Conservation (phyloP, 2,797 vertebrate species). For the Leuciscus waleckii region DNA sequence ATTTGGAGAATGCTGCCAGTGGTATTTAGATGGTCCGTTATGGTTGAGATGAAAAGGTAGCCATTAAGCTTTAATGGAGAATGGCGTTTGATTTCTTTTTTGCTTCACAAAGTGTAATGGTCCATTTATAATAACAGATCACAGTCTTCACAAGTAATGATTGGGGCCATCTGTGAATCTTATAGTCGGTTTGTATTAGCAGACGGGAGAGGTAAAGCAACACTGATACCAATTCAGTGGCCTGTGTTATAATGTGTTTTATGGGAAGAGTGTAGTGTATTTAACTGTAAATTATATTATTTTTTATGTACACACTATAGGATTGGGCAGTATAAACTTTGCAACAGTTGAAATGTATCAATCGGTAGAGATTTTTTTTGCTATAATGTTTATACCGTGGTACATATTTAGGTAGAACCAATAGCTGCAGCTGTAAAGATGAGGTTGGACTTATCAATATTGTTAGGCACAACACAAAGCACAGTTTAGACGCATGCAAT, state of each 20-base stretch:
- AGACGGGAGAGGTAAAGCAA: slow-evolving; percentile 62
- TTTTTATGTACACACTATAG: background rate
- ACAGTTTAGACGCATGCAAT: background rate
- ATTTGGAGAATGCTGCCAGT: slow-evolving; percentile 64
- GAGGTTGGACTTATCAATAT: background rate
- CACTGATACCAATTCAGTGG: slow-evolving; percentile 45
- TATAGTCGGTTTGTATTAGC: slow-evolving; percentile 68
- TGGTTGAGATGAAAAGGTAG: slow-evolving; percentile 72
- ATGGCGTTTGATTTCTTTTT: slow-evolving; percentile 63
- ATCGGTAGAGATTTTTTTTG: background rate
- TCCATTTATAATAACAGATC: slow-evolving; percentile 71
- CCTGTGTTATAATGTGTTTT: slow-evolving; percentile 49
- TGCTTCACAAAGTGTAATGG: slow-evolving; percentile 71
- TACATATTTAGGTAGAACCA: background rate
- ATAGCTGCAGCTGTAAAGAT: background rate
- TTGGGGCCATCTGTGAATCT: slow-evolving; percentile 72
- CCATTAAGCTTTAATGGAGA: slow-evolving; percentile 72
- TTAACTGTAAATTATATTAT: background rate
- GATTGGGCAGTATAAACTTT: background rate
- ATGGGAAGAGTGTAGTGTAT: slow-evolving; percentile 11
- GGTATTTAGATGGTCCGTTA: slow-evolving; percentile 76
- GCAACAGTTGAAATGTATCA: background rate
- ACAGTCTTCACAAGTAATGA: slow-evolving; percentile 74
- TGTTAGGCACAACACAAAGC: background rate
- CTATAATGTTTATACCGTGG: too few species aligned